Base-by-base conservation (phyloP, 2,888 invertebrate species). In the Hirtodrosophila alboralis region DNA sequence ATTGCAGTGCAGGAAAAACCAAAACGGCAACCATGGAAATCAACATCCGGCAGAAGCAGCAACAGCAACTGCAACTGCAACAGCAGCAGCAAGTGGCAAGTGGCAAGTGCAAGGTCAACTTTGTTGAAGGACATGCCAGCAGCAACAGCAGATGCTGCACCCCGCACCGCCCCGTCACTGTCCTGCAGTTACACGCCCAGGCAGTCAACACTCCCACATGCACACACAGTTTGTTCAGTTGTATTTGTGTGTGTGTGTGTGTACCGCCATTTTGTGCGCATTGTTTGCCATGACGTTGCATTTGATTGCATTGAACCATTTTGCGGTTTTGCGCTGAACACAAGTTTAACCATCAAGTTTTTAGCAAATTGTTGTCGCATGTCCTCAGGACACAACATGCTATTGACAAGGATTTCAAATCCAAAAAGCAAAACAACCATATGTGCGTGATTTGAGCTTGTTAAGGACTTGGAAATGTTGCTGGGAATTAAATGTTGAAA, bases 101-200 rank as follows among this genome's bases (percentile, higher is more conserved):
- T 80, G 84, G 84, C 84, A 80, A 80, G 80, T 77, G 84, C 84
- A 83, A 80, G 80, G 80, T 80, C 77, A 84, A 80, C 84, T 66
- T 62, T 83, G 79, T 79, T 74, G 79, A 80, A 80, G 84, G 84
- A 79, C 79, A 60, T 37, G 61, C 64, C 59, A 71, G 26, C 53
- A 41, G 28, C 41, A 52, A 33, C 54, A 54, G 40, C 31, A 43
- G 27, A 58, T 54, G 36, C 30, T 56, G 31, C 52, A 49, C 38
- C 57, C 37, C 34, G 14, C 38, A 7, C 38, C n/a, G n/a, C n/a
- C n/a, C 38, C 48, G 43, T 47, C 68, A 36, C 31, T 14, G 10
- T 21, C 57, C 41, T 41, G 28, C 40, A 13, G 36, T 16, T 2
- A 34, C 16, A 2, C 40, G 28, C 38, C 37, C 51, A 48, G n/a